Conservation (phyloP, 2,888 invertebrate genomes). For the Noctua janthe region DNA sequence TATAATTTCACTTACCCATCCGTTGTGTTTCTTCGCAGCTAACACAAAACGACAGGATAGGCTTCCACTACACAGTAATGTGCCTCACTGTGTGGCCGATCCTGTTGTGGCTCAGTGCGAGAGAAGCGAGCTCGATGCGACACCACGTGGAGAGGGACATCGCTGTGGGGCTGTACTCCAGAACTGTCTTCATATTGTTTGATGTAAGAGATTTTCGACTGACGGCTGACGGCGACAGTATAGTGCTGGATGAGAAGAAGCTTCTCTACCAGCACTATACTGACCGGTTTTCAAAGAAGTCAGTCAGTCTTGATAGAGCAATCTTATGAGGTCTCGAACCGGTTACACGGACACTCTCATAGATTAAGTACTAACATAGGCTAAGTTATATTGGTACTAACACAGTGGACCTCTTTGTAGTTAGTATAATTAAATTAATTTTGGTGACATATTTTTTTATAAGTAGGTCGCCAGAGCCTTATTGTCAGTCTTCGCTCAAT, state of each 20-base stretch:
- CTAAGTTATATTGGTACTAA: background rate
- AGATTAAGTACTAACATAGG: background rate
- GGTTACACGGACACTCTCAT: background rate
- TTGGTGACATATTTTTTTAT: background rate
- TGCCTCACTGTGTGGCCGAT: slow-evolving; percentile 95
- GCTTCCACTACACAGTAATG: slow-evolving; percentile 96
- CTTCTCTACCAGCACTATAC: background rate
- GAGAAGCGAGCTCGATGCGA: slow-evolving; percentile 90
- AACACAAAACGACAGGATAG: slow-evolving; percentile 94
- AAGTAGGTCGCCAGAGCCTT: background rate
- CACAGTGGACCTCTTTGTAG: too few species aligned
- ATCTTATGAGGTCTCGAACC: background rate
- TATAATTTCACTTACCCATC: background rate
- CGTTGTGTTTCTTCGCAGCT: slow-evolving; percentile 83
- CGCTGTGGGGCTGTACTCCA: slow-evolving; percentile 94
- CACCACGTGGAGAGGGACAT: slow-evolving; percentile 95
- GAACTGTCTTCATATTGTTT: slow-evolving; percentile 94
- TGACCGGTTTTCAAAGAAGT: background rate
- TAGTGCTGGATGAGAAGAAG: background rate
- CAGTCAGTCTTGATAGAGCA: background rate
- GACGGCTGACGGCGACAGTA: background rate
- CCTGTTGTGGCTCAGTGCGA: slow-evolving; percentile 91
- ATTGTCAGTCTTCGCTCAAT: background rate
- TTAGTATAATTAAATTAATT: too few species aligned
- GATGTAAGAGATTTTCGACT: slow-evolving; percentile 91